Conservation (phyloP, 2,113 vertebrate genomes). For the Alces alces region DNA sequence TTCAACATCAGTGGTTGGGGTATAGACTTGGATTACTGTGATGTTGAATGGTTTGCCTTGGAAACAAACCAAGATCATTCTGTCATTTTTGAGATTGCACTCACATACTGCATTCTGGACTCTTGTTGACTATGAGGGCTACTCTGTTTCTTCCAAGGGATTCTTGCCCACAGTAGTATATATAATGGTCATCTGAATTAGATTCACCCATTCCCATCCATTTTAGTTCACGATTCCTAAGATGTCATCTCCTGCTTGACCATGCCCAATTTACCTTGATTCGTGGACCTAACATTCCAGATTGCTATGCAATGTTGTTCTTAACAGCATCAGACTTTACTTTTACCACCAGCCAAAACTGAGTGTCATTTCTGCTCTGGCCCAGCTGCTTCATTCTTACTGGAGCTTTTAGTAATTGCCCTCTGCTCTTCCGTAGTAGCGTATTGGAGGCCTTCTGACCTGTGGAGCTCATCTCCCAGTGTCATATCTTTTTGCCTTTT, state of each 20-base stretch:
- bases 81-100: not conserved
- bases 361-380: not conserved
- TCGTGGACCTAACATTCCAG: not conserved
- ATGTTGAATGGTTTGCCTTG: not conserved
- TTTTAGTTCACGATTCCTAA: not conserved
- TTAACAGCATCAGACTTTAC: not conserved
- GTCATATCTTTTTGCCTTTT: not conserved
- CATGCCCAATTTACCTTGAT: not conserved
- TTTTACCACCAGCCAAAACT: not conserved
- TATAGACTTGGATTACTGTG: not conserved
- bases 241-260: not conserved
- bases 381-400: not conserved
- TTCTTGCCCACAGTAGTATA: not conserved
- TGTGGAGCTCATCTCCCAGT: not conserved
- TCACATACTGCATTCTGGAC: not conserved
- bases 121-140: not conserved
- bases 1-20: not conserved
- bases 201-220: not conserved
- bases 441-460: not conserved
- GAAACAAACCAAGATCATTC: not conserved
- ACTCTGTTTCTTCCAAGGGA: not conserved
- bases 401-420: not conserved
- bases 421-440: not conserved
- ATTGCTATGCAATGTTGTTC: not conserved
- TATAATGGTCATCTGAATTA: not conserved